phyloP scores from a whole-genome alignment of 2,113 vertebrate species.

The Casuarius casuarius region DNA sequence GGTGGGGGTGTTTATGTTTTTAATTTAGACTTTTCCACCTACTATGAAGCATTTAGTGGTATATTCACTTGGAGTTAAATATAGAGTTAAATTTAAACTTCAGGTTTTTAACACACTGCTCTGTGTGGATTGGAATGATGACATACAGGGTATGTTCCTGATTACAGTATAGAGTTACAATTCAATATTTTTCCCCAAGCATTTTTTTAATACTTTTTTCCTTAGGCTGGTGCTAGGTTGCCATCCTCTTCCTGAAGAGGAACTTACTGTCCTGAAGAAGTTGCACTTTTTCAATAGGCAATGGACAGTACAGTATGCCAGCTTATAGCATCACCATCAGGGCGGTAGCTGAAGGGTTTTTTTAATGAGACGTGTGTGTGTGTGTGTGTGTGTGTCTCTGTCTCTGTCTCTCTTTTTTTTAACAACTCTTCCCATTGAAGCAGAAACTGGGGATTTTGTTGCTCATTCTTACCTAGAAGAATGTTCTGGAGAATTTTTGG shows the following conservation, averaged over 20 bases:
- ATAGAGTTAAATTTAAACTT: constrained; percentile 1
- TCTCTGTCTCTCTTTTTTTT: not conserved
- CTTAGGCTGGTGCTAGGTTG: not conserved
- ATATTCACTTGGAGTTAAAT: not conserved
- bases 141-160: not conserved
- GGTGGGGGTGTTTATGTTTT: not conserved
- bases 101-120: not conserved
- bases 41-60: not conserved
- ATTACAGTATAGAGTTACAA: not conserved
- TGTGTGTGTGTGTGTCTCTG: not conserved
- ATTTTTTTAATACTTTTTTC: not conserved
- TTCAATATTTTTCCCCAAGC: not conserved
- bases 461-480: not conserved
- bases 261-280: not conserved
- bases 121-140: not conserved
- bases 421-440: too few relatives aligned
- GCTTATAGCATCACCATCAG: too few relatives aligned
- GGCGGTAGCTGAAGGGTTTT: too few relatives aligned
- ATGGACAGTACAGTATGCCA: too few relatives aligned
- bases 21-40: not conserved
- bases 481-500: not conserved
- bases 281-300: too few relatives aligned
- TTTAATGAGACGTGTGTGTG: too few relatives aligned
- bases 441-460: not conserved
- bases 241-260: not conserved